phyloP scores from a whole-genome alignment of 2,113 vertebrate species.

The Zootoca vivipara region DNA sequence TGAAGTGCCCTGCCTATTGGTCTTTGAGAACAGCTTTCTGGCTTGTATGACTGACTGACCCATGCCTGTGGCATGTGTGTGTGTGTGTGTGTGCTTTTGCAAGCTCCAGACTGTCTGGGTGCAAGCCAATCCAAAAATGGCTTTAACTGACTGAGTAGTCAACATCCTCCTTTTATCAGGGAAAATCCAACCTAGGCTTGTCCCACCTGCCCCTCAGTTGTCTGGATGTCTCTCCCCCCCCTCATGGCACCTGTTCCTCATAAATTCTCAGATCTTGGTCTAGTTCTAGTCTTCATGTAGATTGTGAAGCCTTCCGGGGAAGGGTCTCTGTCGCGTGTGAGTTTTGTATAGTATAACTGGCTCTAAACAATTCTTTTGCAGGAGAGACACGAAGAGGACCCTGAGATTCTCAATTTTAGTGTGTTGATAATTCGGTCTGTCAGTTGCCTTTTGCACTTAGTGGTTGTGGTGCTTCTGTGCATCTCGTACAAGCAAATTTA shows the following conservation, averaged over 20 bases:
- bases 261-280: not conserved
- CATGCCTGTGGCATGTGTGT: rapidly evolving
- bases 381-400: not conserved
- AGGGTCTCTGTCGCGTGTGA: not conserved
- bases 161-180: not conserved
- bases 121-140: not conserved
- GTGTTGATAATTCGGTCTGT: not conserved
- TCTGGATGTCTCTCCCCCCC: not conserved
- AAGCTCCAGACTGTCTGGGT: not conserved
- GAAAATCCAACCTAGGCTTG: not conserved
- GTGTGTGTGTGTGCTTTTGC: rapidly evolving
- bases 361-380: not conserved
- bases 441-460: rapidly evolving
- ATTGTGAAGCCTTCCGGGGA: not conserved
- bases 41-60: rapidly evolving
- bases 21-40: not conserved
- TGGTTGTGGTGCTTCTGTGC: not conserved
- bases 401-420: not conserved
- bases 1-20: not conserved
- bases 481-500: not conserved
- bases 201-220: not conserved
- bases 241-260: not conserved
- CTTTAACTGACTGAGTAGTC: no score
- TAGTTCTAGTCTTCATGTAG: not conserved
- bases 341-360: not conserved